Conservation (phyloP, 2,113 vertebrate genomes). For the Spermophilus dauricus region DNA sequence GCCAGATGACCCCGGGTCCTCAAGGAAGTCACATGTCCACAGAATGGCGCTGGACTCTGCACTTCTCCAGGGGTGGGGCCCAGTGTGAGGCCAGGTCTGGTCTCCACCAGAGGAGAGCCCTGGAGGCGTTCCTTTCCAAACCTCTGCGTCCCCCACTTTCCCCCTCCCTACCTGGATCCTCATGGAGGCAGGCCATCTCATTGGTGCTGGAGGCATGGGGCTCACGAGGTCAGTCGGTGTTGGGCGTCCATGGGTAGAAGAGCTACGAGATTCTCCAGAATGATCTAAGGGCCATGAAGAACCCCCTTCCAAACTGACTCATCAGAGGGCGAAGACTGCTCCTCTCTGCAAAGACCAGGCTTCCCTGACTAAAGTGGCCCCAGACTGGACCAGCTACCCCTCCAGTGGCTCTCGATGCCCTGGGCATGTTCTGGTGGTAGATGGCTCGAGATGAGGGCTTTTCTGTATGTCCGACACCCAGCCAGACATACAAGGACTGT, state of each 20-base stretch:
- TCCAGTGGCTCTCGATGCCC: not conserved
- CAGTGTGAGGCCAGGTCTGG: not conserved
- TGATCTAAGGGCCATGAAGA: not conserved
- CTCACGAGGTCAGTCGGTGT: too few relatives aligned
- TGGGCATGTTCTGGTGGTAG: not conserved
- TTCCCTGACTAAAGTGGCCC: not conserved
- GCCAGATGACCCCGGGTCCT: fast-evolving
- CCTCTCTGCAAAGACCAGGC: not conserved
- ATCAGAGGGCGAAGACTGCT: not conserved
- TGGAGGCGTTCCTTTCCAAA: too few relatives aligned
- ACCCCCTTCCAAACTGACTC: not conserved
- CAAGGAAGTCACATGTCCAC: too few relatives aligned
- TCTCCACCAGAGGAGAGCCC: not conserved
- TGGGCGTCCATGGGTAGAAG: fast-evolving
- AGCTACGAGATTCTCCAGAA: not conserved
- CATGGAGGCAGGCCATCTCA: fast-evolving
- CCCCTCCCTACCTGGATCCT: not conserved
- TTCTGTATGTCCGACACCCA: not conserved
- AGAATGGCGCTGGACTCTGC: too few relatives aligned
- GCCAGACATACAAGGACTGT: not conserved
- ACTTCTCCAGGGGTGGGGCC: not conserved
- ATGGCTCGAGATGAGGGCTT: not conserved
- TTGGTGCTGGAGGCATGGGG: fast-evolving
- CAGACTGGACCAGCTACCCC: fast-evolving
- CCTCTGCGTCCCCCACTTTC: fast-evolving